Base-by-base conservation (phyloP, 2,113 vertebrate species). In the Lamprologus callipterus region DNA sequence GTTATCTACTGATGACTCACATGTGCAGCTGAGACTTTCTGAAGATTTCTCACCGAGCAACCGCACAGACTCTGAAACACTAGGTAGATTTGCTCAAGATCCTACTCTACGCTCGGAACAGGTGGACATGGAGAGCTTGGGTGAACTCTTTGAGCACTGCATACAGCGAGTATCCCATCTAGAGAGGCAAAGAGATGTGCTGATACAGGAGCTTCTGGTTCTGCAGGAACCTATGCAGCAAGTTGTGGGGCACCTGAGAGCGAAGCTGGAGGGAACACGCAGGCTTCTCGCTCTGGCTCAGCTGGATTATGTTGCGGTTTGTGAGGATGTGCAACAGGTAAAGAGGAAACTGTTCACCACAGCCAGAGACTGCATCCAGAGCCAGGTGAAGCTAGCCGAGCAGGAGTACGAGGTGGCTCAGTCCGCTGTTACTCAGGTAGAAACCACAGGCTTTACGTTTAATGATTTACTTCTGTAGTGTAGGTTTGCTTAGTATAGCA, bases 321-420 rank as follows among this genome's bases (percentile, higher is more conserved):
- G 92, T 65, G 97, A 98, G 9, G 97, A 99, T 79, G 96, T 97
- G 87, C 89, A 95, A 2, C 95, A 95, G 90, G 96, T 97, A 90
- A 98, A 97, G 91, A 96, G 96, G 95, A 97, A 96, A 53, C 94
- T 99, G 3, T 98, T 99, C 87, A 90, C 89, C 84, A 95, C 97
- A 51, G 97, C 97, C 4, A 97, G 97, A 93, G 97, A 97, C 23
- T 97, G 97, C 7, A 97, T 99, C 93, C 96, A 97, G 40, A 98
- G 95, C 91, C 97, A 98, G 91, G 97, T 98, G 91, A 96, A 95
- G 63, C 95, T 98, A 91, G 96, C 97, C 60, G 96, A 94, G 54
- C 94, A 94, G 1, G 88, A 96, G 87, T 97, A 98, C 4, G 96
- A 97, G 6, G 97, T 98, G 92, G 96, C 97, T 70, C 97, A 98